Base-by-base conservation (phyloP, 2,797 vertebrate species). In the Eospalax fontanierii region DNA sequence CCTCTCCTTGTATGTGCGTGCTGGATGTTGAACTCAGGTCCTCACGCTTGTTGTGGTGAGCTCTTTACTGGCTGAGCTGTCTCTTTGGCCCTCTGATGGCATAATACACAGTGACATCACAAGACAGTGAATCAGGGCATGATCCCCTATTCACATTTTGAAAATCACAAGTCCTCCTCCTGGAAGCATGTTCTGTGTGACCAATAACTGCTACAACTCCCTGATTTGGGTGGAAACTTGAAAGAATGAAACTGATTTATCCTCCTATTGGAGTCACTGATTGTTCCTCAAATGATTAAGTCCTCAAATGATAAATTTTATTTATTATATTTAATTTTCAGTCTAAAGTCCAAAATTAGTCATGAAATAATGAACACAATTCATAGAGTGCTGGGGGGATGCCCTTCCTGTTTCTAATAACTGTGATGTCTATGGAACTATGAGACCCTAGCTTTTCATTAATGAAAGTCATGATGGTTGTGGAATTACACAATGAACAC, bases 291-390 rank as follows among this genome's bases (percentile, higher is more conserved):
- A n/a, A 78, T 54, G 46, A 57, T 33, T 10, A 50, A 87, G 43
- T 65, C 74, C 16, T 76, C 79, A 65, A 82, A 70, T 15, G 74
- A 46, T 63, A 28, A 94, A 75, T 59, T 86, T 54, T 86, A 82
- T 66, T 87, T 79, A 50, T 87, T 82, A 15, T 43, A 73, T 83
- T 54, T 85, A 89, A 86, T 89, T 87, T 89, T 43, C 94, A 92
- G 61, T 8, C 2, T 74, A 9, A 95, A 92, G 40, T 84, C 33
- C 28, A 65, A 65, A 66, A 70, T 89, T 59, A 87, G 38, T 87
- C 90, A 68, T 85, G 16, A 30, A 84, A 73, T 90, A 91, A 76
- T 43, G 46, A 75, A 78, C 33, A 78, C 68, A 80, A 6, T 2
- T 24, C 46, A 38, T 0, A 33, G 21, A 68, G 26, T 4, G 18